Evolutionary conservation across 1,140 invertebrate species (phyloP).

Genomic region (Eriocheir sinensis): DNA sequence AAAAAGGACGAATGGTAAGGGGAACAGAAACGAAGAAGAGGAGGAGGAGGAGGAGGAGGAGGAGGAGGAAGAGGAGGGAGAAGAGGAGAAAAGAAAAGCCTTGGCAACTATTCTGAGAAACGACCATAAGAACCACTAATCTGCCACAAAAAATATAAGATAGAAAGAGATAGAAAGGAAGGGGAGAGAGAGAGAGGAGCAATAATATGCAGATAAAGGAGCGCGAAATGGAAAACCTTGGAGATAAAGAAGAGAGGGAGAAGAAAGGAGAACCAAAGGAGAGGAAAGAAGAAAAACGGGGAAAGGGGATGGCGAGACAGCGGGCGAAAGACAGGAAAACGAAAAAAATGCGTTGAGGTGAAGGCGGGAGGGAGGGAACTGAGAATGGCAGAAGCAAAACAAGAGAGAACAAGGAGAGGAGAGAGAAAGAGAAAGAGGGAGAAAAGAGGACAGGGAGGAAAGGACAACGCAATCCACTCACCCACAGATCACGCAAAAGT

Average conservation of each 20-base stretch:
- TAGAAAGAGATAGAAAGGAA: background rate
- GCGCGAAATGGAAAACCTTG: background rate
- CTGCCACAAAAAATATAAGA: too few relatives aligned
- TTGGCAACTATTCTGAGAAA: too few relatives aligned
- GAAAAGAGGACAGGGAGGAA: background rate
- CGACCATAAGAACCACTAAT: too few relatives aligned
- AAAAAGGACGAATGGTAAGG: background rate
- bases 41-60: background rate
- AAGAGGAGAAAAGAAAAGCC: too few relatives aligned
- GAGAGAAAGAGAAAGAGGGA: too few relatives aligned
- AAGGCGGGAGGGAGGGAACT: background rate
- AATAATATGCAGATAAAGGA: too few relatives aligned
- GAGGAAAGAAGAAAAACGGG: background rate
- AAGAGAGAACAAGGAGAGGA: too few relatives aligned
- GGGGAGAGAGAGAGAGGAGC: background rate
- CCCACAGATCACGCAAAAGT: too few relatives aligned
- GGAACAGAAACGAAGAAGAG: background rate
- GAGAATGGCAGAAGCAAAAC: too few relatives aligned
- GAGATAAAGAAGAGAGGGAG: background rate
- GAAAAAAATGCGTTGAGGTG: background rate
- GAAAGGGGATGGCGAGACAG: background rate
- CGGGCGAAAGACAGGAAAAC: background rate
- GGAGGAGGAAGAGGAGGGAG: too few relatives aligned
- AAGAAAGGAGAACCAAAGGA: background rate
- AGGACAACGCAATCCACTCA: too few relatives aligned